Base-by-base conservation (phyloP, 2,797 vertebrate species). In the Poeciliopsis gracilis region DNA sequence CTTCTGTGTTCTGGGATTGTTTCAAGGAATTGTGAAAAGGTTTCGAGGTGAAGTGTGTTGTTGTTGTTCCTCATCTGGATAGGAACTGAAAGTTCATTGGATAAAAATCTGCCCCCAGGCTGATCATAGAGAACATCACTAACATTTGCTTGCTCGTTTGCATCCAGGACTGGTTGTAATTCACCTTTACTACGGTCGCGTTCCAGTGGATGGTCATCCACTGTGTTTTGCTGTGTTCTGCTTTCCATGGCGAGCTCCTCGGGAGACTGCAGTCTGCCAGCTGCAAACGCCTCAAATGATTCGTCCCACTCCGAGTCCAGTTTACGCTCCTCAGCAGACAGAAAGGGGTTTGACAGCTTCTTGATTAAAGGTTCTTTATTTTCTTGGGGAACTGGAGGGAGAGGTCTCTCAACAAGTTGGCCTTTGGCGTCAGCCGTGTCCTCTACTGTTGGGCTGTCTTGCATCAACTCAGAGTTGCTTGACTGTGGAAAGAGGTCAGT, bases 201-300 rank as follows among this genome's bases (percentile, higher is more conserved):
- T 77, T 86, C 77, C 72, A 67, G 78, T 43, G 67, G 76, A 82
- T 36, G 77, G 74, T 69, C 77, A 25, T 78, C 33, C 41, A 79
- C 4, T 28, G 77, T 45, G 75, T 79, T 86, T 30, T 77, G 84
- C 80, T 82, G 79, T n/a, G 63, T 83, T 82, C 72, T 78, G 84
- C 84, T 70, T 9, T 81, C 72, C 88, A 79, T 43, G 72, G 84
- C 49, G 33, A 43, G 71, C 25, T 91, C 88, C 73, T 91, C 90
- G 0, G 91, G 93, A 5, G 95, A 93, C 80, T 95, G 95, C 80
- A 97, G 95, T 88, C 97, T 95, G 90, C 95, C 94, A 80, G 96
- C 94, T 0, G 97, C 97, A 89, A 98, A 97, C 53, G 90, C 89
- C 77, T 96, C 95, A 81, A 98, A 98, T 77, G 91, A 95, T 1